Evolutionary conservation across 92 coral and sea anemone species (phyloP).

Genomic region (Phymanthus crucifer): DNA sequence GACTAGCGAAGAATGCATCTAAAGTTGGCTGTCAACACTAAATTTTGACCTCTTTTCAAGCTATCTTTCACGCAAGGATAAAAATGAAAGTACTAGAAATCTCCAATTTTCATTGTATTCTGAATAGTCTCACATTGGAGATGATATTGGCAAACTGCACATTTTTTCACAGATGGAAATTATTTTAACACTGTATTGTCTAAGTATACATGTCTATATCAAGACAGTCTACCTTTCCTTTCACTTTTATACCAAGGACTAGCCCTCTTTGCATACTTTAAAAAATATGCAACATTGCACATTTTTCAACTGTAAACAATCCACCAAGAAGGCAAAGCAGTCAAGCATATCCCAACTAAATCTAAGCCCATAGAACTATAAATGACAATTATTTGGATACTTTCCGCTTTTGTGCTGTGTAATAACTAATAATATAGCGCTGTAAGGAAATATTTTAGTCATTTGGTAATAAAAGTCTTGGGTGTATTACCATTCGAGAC

Average conservation of each 20-base stretch:
- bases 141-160: too few species aligned
- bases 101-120: too few species aligned
- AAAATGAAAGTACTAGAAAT: too few species aligned
- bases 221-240: too few species aligned
- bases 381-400: not conserved
- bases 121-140: too few species aligned
- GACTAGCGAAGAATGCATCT: too few species aligned
- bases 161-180: too few species aligned
- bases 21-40: too few species aligned
- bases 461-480: not conserved
- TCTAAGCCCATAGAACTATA: not conserved
- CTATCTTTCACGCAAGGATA: too few species aligned
- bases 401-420: not conserved
- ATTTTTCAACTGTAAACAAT: not conserved
- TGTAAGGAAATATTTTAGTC: not conserved
- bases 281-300: not conserved
- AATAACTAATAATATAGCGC: not conserved
- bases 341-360: not conserved
- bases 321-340: not conserved
- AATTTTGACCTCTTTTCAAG: too few species aligned
- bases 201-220: too few species aligned
- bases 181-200: too few species aligned
- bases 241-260: not conserved
- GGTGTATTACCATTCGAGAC: conserved; percentile 8
- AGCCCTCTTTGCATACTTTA: not conserved